Evolutionary conservation across 92 coral and sea anemone species (phyloP), one percentile per base, ranked within the genome.

Genomic region (Siderastrea siderea): DNA sequence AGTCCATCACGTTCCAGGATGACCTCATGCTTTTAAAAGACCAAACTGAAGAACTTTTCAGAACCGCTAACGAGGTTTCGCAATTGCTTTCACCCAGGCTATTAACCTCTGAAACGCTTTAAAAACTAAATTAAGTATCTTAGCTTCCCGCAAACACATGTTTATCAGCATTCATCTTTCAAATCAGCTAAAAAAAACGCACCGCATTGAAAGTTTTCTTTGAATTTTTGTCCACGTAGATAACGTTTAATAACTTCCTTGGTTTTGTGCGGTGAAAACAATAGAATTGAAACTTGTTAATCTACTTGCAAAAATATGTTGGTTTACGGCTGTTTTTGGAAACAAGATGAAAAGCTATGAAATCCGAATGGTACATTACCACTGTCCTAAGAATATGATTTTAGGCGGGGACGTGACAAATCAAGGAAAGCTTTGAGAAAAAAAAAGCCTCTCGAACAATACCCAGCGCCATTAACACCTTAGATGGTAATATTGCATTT

Each of bases 391-490:
- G 12, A 51, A 26, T 54, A 72, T 11, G 14, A 71, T 81, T 68
- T 81, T 16, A 72, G 17, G 7, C 43, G 3, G 26, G 38, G 63
- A 74, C 87, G 45, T 61, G 58, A 59, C 17, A 71, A 74, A 70
- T 47, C 12, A 49, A 64, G 54, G 44, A 58, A 65, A 50, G 74
- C 59, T 45, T 53, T 47, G 49, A 53, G 62, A 16, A 15, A 64
- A 47, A 47, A n/a, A 53, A 83, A 38, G 50, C 26, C 15, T 38
- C 11, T 11, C 3, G 75, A 11, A 54, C 59, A 68, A 52, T 65
- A 38, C 50, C 60, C 46, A 3, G 15, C 3, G 44, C 17, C 83
- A 85, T 77, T 85, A 75, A 78, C 84, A 85, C 89, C 89, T 85
- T 66, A 7, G 7, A 5, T 14, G 4, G 45, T 1, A 62, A 67